These are phyloP conservation scores for Mimachlamys varia DNA, from an alignment of 2,888 invertebrate species.

Conservation along the genomic window DNA sequence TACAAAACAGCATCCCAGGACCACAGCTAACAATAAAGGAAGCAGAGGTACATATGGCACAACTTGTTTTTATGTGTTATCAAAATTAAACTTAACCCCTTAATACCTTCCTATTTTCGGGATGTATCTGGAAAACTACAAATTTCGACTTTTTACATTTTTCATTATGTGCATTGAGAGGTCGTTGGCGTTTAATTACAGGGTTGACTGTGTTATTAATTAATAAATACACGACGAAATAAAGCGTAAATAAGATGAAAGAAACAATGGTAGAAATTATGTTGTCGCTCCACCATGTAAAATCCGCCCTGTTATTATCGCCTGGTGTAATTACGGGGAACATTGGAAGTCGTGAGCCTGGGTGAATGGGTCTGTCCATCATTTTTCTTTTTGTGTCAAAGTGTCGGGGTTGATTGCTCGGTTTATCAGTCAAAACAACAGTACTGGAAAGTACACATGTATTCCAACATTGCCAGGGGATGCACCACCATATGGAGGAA, in stretches of 20 bases:
- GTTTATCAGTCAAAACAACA: neutral
- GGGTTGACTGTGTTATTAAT: neutral
- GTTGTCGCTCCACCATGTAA: neutral
- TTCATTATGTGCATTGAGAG: neutral
- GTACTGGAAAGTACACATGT: neutral
- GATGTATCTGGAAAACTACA: neutral
- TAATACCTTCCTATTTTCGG: neutral
- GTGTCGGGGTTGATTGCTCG: neutral
- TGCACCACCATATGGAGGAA: slow-evolving; percentile 22
- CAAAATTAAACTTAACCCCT: neutral
- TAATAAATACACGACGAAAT: neutral
- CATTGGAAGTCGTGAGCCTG: neutral
- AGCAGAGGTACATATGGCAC: neutral
- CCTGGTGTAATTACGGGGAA: neutral
- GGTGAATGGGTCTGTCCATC: no score
- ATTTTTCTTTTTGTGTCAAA: neutral
- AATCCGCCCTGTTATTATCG: neutral
- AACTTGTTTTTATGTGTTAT: slow-evolving; percentile 16
- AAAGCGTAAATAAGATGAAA: neutral
- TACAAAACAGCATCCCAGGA: neutral
- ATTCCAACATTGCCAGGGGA: neutral
- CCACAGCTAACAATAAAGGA: neutral
- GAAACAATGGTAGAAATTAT: neutral
- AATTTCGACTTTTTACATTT: neutral
- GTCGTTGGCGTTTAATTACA: neutral